Base-by-base conservation (phyloP, 30 jellyfish, hydroid and myxozoan genomes). In the Hydractinia symbiolongicarpus region DNA sequence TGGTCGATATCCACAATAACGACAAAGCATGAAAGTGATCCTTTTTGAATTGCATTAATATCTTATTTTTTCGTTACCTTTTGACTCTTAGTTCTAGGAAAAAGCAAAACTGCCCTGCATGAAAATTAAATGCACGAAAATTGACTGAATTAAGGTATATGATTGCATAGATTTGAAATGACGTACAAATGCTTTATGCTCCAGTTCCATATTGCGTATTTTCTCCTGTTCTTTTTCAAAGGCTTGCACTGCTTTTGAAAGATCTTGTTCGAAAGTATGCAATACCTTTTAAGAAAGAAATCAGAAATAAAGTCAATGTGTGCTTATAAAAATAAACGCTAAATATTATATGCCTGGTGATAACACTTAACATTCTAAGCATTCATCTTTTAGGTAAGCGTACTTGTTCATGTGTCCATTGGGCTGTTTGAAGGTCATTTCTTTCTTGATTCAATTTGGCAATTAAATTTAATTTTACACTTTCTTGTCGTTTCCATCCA, bases 401-500 rank as follows among this genome's bases (percentile, higher is more conserved):
- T 64, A 64, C 74, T 51, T 64, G 19, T 13, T 64, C 74, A 13
- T 64, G 74, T n/a, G 19, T 64, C 74, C 40, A 51, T 6, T 64
- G 74, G 52, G 19, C 52, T n/a, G 40, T 64, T 64, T 64, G 52
- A 64, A 64, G 74, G 40, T 7, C 40, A 44, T 64, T 51, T 13
- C 40, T 64, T 64, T 64, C 74, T n/a, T 64, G 52, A 7, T 64
- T 44, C 16, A 64, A 64, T 51, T 64, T 44, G 40, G 19, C 40
- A 6, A 64, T 64, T 51, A 64, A 13, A 51, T 7, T 51, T 44
- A 64, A n/a, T 64, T 64, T 64, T 64, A 51, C 19, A 64, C 7
- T 44, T 7, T 64, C 74, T 13, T 64, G 74, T 64, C 40, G 74
- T 51, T 64, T 64, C 74, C 74, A 64, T 6, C 74, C 74, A 44